Evolutionary conservation across 2,113 vertebrate genomes (phyloP), one percentile per base, ranked within the genome.

Genomic region (Sprattus sprattus): DNA sequence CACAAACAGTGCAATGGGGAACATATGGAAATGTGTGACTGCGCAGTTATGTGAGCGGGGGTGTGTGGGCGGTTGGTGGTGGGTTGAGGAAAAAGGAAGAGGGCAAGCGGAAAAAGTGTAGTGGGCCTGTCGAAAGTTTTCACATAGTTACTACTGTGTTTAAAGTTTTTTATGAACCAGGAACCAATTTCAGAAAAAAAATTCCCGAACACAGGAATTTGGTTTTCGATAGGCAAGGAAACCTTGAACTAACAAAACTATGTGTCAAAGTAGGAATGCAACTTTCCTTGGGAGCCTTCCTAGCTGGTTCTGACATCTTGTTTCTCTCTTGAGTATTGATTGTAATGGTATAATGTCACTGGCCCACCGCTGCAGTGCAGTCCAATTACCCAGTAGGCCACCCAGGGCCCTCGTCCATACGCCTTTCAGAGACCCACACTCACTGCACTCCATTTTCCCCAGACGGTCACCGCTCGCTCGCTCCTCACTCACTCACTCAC

Each of bases 281-380:
- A 32, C 71, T 78, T 78, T 78, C 28, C 71, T 39, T 71, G n/a
- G 1, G 80, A 85, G 50, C 67, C 45, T 71, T 49, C 81, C 57
- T 87, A 80, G 10, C 81, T 87, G 84, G 88, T 86, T 52, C 54
- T 60, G 82, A 16, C 32, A 39, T 78, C 81, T 85, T 15, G 60
- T 13, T 54, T 52, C 67, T 57, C 46, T 86, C 89, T 89, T 89
- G 84, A 89, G 82, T 86, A 90, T 91, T 91, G 90, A 92, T 90
- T 92, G 88, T 88, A 85, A 52, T 45, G 78, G 88, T 90, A 87
- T 90, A 88, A 90, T 92, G 93, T 92, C 93, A 93, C 84, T 87
- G 88, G 57, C 90, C 86, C 75, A 45, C 81, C 88, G 87, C 92
- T 91, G 91, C 91, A 93, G 88, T 94, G 92, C 92, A 92, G 92